phyloP scores from a whole-genome alignment of 2,113 vertebrate genomes.

The Gila orcuttii region DNA sequence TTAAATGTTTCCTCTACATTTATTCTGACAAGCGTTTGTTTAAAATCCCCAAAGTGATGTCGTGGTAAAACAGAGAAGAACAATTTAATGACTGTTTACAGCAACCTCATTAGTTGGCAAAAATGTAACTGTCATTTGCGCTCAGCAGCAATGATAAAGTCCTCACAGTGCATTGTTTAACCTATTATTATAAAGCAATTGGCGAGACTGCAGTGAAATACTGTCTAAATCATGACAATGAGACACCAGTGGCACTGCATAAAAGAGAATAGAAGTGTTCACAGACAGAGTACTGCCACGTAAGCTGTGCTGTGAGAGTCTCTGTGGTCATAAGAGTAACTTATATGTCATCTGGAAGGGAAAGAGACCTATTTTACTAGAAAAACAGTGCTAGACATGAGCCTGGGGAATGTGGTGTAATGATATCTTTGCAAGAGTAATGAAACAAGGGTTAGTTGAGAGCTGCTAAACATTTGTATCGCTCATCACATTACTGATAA shows the following conservation, averaged over 20 bases:
- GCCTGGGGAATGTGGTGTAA: conserved; percentile 38
- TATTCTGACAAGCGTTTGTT: conserved; percentile 14
- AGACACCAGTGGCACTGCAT: conserved; percentile 14
- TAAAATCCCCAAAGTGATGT: conserved; percentile 29
- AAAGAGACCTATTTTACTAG: conserved; percentile 33
- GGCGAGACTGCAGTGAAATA: conserved; percentile 5
- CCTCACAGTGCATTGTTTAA: conserved; percentile 26
- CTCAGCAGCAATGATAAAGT: conserved; percentile 13
- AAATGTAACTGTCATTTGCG: conserved; percentile 17
- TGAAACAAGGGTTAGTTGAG: conserved; percentile 36
- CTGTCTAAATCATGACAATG: conserved; percentile 44
- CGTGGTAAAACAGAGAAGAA: conserved; percentile 15
- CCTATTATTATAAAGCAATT: conserved; percentile 31
- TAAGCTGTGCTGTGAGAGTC: conserved; percentile 27
- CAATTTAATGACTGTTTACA: conserved; percentile 34
- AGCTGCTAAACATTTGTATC: conserved; percentile 47
- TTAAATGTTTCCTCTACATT: not conserved
- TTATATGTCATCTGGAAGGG: conserved; percentile 3
- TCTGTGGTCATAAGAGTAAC: conserved; percentile 24
- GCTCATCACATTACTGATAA: conserved; percentile 55
- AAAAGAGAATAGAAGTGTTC: conserved; percentile 22
- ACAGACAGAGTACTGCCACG: conserved; percentile 11
- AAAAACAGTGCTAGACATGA: conserved; percentile 32
- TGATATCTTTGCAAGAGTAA: conserved; percentile 46
- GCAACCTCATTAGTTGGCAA: conserved; percentile 15